These are phyloP conservation scores for Rhingia campestris DNA, from an alignment of 2,888 invertebrate species.

Conservation along the genomic window DNA sequence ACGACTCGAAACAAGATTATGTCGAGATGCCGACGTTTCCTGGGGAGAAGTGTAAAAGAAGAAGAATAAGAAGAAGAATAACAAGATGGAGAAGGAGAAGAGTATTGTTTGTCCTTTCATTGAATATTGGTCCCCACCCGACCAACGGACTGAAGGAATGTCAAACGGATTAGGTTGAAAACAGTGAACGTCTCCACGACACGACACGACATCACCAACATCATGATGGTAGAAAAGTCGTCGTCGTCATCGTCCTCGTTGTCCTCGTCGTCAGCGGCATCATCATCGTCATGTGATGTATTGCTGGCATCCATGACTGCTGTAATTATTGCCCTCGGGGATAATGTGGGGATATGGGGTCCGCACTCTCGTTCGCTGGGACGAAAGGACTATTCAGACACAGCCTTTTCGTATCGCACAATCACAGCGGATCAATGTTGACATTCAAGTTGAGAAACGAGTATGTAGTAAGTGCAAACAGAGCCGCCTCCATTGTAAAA, in stretches of 20 bases:
- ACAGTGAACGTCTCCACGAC: conserved; percentile 46
- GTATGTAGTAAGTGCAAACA: conserved; percentile 66
- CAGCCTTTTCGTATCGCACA: conserved; percentile 53
- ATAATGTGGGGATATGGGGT: conserved; percentile 58
- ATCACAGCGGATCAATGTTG: conserved; percentile 60
- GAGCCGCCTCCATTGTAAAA: conserved; percentile 21
- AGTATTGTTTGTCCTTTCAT: neutral
- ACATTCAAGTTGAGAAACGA: conserved; percentile 61
- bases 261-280: conserved; percentile 17
- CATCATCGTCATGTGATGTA: conserved; percentile 58
- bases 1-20: conserved; percentile 8
- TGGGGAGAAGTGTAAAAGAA: neutral
- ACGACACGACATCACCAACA: conserved; percentile 23
- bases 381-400: conserved; percentile 31
- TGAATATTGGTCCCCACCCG: neutral
- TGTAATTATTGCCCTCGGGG: conserved; percentile 70
- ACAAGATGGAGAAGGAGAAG: neutral
- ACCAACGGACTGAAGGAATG: conserved; percentile 7
- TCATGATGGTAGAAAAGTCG: neutral
- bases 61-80: neutral
- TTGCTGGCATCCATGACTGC: conserved; percentile 61
- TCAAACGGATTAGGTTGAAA: conserved; percentile 49
- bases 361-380: conserved; percentile 24
- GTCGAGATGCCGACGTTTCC: neutral
- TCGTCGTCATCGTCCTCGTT: conserved; percentile 10